A percentile compares a stretch with the other conserved stretches of the same genome.
These are phyloP conservation scores for Halocynthia aurantium DNA, from an alignment of 23 tunicate genomes.

Conservation along the genomic window DNA sequence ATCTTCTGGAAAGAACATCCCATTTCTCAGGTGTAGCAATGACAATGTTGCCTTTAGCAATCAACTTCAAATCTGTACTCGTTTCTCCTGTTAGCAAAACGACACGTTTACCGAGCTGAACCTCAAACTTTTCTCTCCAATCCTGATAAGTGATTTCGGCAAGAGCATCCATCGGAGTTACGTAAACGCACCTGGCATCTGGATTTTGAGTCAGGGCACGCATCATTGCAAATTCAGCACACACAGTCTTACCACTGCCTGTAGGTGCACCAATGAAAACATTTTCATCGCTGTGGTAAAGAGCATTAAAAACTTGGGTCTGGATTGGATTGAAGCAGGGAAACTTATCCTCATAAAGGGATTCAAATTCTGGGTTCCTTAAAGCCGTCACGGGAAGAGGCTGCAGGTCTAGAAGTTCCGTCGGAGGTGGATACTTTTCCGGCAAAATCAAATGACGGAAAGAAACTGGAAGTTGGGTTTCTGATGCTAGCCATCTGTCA, in stretches of 20 bases:
- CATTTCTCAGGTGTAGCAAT: constrained; percentile 94
- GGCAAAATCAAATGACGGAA: constrained; percentile 95
- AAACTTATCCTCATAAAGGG: constrained; percentile 67
- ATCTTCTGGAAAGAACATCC: constrained; percentile 96
- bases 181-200: constrained; percentile 83
- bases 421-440: constrained; percentile 96
- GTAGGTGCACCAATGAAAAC: constrained; percentile 95
- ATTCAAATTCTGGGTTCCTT: constrained; percentile 80
- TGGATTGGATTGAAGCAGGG: constrained; percentile 94
- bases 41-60: constrained; percentile 74
- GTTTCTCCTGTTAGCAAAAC: constrained; percentile 91
- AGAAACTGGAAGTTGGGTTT: constrained; percentile 94
- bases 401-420: constrained; percentile 93
- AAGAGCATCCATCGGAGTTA: constrained; percentile 83
- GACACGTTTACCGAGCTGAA: constrained; percentile 58
- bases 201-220: constrained; percentile 50
- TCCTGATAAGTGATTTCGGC: constrained; percentile 80
- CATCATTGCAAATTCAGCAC: constrained; percentile 94
- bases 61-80: constrained; percentile 72
- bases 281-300: constrained; percentile 90
- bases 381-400: constrained; percentile 92
- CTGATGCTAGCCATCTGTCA: constrained; percentile 90
- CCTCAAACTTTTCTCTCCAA: constrained; percentile 84
- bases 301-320: constrained; percentile 96
- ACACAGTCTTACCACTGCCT: constrained; percentile 95